A percentile compares a stretch with the other conserved stretches of the same genome.
Conservation (phyloP, 1,140 invertebrate genomes). For the Phenacoccus solenopsis region DNA sequence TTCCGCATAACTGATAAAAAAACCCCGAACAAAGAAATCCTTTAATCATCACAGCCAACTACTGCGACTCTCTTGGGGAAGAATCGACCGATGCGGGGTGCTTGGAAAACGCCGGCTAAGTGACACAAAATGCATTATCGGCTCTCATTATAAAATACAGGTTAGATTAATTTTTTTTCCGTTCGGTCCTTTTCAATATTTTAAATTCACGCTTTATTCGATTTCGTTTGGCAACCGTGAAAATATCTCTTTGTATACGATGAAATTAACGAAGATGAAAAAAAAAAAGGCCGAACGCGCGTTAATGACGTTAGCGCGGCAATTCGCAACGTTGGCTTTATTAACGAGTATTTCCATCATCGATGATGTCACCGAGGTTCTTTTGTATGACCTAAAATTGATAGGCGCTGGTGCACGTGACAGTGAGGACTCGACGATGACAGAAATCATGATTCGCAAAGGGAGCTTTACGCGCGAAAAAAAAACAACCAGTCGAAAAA, state of each 20-base stretch:
- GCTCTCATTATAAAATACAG: neutral
- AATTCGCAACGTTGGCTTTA: neutral
- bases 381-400: slow-evolving; percentile 3
- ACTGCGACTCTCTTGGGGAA: too few relatives aligned
- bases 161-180: neutral
- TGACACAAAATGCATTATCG: neutral
- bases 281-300: neutral
- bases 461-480: too few relatives aligned
- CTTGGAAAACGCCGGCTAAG: too few relatives aligned
- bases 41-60: too few relatives aligned
- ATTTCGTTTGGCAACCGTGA: neutral
- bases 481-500: neutral
- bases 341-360: neutral
- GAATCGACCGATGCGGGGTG: too few relatives aligned
- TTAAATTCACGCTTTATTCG: neutral
- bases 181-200: neutral
- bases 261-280: neutral
- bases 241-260: neutral
- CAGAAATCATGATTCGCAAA: neutral
- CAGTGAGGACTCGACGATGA: neutral
- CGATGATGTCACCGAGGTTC: neutral
- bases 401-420: neutral
- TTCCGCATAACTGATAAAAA: too few relatives aligned
- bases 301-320: neutral
- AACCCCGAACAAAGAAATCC: too few relatives aligned